Evolutionary conservation across 2,797 vertebrate species (phyloP), one percentile per base, ranked within the genome.

Genomic region (Fistularia commersonii): DNA sequence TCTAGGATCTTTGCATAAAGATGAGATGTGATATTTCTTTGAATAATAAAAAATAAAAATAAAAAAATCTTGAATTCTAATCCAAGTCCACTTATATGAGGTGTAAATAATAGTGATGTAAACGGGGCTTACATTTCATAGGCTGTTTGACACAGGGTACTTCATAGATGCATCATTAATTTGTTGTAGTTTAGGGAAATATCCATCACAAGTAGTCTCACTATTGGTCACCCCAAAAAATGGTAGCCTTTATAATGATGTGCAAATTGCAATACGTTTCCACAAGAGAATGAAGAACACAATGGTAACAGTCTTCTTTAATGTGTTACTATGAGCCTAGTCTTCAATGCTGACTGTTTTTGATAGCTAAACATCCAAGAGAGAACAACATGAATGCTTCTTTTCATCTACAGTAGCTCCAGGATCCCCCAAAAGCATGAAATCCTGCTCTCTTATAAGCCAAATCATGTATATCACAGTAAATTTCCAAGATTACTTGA

Each of bases 121-220:
- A 23, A 4, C 4, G 23, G 23, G 2, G 23, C 2, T 23, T 23
- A 23, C 23, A 4, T 23, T 23, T 23, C 23, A 23, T 23, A 23
- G 23, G 23, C 4, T 4, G 23, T 23, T 23, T 23, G 23, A 23
- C 23, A 23, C 4, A 23, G 23, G 23, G 2, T 2, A 2, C 23
- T 23, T 4, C 23, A 23, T 23, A 23, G 23, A 23, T 23, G 23
- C 23, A 23, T 23, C 23, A 23, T 23, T 23, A 23, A 2, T 23
- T 69, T 58, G 55, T 43, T 53, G 52, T 45, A 41, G 31, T 15
- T 2, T 56, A 12, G 3, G 63, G 63, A 66, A 54, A 57, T 57
- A 63, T 65, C 66, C 58, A 57, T 46, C 61, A 60, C 57, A 62
- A 76, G 60, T 36, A 2, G 49, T 61, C 57, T 61, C 34, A 48